phyloP scores from a whole-genome alignment of 2,797 vertebrate species.

The Syngnathus acus region DNA sequence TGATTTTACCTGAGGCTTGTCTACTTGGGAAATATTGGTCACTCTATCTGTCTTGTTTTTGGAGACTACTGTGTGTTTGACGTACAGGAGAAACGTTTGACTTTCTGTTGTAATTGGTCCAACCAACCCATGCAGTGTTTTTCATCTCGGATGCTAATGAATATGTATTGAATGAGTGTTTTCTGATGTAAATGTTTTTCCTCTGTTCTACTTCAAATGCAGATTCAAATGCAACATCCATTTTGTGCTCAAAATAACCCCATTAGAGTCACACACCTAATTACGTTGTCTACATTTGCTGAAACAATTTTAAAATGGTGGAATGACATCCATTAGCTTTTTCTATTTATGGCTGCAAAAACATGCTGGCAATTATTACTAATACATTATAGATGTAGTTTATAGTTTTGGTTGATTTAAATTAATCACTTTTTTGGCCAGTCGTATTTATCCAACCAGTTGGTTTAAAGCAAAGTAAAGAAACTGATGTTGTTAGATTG shows the following conservation, averaged over 20 bases:
- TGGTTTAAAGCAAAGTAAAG: too few species aligned
- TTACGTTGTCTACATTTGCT: too few species aligned
- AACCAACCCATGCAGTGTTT: slow-evolving; percentile 30
- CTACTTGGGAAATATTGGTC: slow-evolving; percentile 12
- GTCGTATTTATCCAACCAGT: too few species aligned
- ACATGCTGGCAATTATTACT: too few species aligned
- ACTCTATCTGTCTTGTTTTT: background rate
- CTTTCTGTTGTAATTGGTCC: slow-evolving; percentile 26
- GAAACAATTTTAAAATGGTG: too few species aligned
- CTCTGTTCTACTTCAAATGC: background rate
- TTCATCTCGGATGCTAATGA: slow-evolving; percentile 23
- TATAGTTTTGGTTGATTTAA: too few species aligned
- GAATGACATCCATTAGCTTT: too few species aligned
- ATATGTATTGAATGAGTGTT: slow-evolving; percentile 30
- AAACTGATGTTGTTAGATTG: too few species aligned
- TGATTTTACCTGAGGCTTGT: slow-evolving; percentile 38
- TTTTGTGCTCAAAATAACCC: background rate
- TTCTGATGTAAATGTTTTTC: slow-evolving; percentile 2
- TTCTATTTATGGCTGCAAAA: too few species aligned
- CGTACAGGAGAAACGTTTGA: slow-evolving; percentile 30
- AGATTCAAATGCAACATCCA: background rate
- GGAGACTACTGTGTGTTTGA: slow-evolving; percentile 9
- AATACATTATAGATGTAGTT: too few species aligned
- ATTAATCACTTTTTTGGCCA: too few species aligned
- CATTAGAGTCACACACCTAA: background rate